These are phyloP conservation scores for Etia nguti DNA, from an alignment of 2,113 vertebrate genomes.

Conservation along the genomic window DNA sequence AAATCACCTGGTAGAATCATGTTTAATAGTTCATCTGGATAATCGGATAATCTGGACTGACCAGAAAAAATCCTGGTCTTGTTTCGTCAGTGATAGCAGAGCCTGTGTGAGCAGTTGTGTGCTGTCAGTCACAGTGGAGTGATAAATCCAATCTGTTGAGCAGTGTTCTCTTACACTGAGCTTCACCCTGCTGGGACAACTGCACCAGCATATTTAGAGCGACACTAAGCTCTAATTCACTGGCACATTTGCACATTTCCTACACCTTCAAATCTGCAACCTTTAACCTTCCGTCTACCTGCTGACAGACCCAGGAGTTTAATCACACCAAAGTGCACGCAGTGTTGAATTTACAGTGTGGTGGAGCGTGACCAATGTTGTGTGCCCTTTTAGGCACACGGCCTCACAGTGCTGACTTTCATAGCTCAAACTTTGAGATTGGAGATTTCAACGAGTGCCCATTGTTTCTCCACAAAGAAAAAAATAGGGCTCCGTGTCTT, in stretches of 20 bases:
- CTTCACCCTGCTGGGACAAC: slow-evolving; percentile 26
- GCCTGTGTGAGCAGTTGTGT: slow-evolving; percentile 27
- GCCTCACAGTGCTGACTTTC: background rate
- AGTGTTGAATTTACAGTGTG: slow-evolving; percentile 25
- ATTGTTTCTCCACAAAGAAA: background rate
- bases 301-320: slow-evolving; percentile 16
- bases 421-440: background rate
- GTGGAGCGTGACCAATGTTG: background rate
- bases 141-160: slow-evolving; percentile 32
- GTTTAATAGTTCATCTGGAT: background rate
- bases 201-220: slow-evolving; percentile 41
- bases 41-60: background rate
- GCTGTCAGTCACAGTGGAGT: slow-evolving; percentile 43
- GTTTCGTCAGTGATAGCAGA: background rate
- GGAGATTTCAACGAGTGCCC: background rate
- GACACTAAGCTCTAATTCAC: slow-evolving; percentile 20
- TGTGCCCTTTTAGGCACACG: background rate
- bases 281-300: background rate
- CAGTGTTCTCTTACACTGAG: slow-evolving; percentile 42
- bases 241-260: slow-evolving; percentile 33
- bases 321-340: background rate
- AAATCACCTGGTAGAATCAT: background rate
- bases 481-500: background rate
- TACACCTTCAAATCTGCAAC: slow-evolving; percentile 1
- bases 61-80: background rate